Base-by-base conservation (phyloP, 2,797 vertebrate genomes). In the Thamnophis elegans region DNA sequence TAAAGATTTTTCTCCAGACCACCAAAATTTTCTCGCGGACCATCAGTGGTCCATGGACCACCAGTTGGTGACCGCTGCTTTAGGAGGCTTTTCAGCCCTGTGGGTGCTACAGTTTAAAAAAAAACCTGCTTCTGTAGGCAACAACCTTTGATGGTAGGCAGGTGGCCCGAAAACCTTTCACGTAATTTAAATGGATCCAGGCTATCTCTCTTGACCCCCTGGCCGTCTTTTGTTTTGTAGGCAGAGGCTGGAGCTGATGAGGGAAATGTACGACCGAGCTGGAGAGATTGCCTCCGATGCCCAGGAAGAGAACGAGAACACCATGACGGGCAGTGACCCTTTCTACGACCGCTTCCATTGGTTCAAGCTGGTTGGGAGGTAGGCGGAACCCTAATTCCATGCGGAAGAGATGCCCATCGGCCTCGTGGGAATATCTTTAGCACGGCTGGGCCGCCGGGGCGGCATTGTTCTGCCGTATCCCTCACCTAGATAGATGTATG, bases 281-380 rank as follows among this genome's bases (percentile, higher is more conserved):
- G 99, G 99, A 68, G 99, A 99, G 94, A 98, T 99, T 98, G 98
- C 98, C 10, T 99, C 99, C 0, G 92, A 94, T 0, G 89, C 97
- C 20, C 98, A 98, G 92, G 99, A 99, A 0, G 99, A 99, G 0
- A 95, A 95, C 0, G 99, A 99, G 47, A 95, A 98, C 55, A 7
- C 97, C 1, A 94, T 99, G 97, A 99, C 98, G 0, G 99, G 99
- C 97, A 99, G 98, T 0, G 99, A 99, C 95, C 99, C 99, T 0
- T 99, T 99, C 96, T 99, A 99, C 2, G 99, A 99, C 94, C 99
- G 99, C 32, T 99, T 99, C 96, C 99, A 99, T 93, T 99, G 99
- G 99, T 99, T 99, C 97, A 99, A 99, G 95, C 98, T 99, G 0
- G 99, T 99, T 25, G 99, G 99, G 91, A 99, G 99, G 99, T 99